Evolutionary conservation across 2,888 invertebrate genomes (phyloP), one percentile per base, ranked within the genome.

Genomic region (Chrysolina americana): DNA sequence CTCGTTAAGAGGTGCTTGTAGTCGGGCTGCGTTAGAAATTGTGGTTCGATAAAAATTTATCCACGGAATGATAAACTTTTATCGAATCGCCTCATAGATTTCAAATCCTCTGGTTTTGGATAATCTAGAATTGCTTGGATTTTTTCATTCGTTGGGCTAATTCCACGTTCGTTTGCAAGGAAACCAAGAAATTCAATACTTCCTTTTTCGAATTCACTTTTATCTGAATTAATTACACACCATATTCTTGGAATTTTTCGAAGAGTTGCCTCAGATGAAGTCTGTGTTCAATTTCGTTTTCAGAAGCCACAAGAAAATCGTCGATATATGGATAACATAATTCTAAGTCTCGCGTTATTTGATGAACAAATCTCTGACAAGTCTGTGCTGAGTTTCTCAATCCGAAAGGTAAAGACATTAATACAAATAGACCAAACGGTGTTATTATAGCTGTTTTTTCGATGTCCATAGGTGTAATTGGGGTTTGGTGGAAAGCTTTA

Each of bases 381-480:
- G 28, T 28, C 28, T 28, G 85, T 1, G 83, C 83, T 0, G 88
- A 86, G 70, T 89, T 88, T 2, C 85, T 0, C 28, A 88, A 79
- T 0, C 87, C 87, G 41, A 87, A 87, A 0, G 77, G 77, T 82
- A 85, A 82, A 28, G 28, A 28, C 28, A 28, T 3, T 2, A 3
- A 86, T 72, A 87, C 76, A 68, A 73, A 80, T 36, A 78, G 64
- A 10, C 77, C 79, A 63, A 80, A 81, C 13, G 79, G 70, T 48
- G 76, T 80, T 0, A 68, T 76, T 11, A 80, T 77, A 11, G 80
- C 81, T 2, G 80, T 48, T 5, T 48, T 48, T 48, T 48, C 6
- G 17, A 48, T 48, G 17, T 48, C 48, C 6, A n/a, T 17, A 48
- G 48, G 48, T 48, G 2, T 6, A 13, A 48, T 48, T 48, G 48